Evolutionary conservation across 2,113 vertebrate species (phyloP).

Genomic region (Cromileptes altivelis): DNA sequence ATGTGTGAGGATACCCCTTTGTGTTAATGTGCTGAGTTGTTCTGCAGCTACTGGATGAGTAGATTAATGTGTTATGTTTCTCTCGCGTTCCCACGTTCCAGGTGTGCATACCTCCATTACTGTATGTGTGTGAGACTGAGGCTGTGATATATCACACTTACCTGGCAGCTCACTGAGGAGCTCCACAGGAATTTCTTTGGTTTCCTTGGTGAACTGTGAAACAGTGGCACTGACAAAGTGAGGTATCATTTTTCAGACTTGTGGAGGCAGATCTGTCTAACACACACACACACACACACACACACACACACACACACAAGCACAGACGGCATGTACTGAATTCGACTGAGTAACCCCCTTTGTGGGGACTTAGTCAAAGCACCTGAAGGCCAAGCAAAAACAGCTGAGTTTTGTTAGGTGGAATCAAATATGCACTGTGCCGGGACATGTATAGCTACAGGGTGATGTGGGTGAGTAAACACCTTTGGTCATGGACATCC

Average conservation of each 20-base stretch:
- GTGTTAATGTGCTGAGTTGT: background rate
- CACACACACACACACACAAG: background rate
- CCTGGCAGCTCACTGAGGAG: conserved; percentile 55
- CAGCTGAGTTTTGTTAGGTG: conserved; percentile 24
- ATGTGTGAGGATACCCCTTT: background rate
- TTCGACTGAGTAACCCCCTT: conserved; percentile 21
- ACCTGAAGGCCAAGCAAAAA: conserved; percentile 43
- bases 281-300: conserved; percentile 18
- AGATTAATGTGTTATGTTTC: conserved; percentile 13
- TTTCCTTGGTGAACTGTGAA: conserved; percentile 59
- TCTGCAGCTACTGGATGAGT: conserved; percentile 11
- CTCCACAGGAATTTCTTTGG: conserved; percentile 59
- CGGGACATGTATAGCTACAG: conserved; percentile 42
- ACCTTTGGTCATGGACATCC: background rate
- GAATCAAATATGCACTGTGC: background rate
- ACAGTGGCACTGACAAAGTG: conserved; percentile 27
- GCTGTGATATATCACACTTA: conserved; percentile 74
- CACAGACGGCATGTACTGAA: conserved; percentile 25
- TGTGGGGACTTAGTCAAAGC: conserved; percentile 32
- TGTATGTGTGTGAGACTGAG: conserved; percentile 28
- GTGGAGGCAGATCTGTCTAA: conserved; percentile 52
- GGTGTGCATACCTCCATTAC: conserved; percentile 33
- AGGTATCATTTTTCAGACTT: conserved; percentile 48
- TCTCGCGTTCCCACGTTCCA: conserved; percentile 30
- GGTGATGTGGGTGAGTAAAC: conserved; percentile 6